These are phyloP conservation scores for Montipora cactus DNA, from an alignment of 64 coral and sea anemone genomes.

Conservation along the genomic window DNA sequence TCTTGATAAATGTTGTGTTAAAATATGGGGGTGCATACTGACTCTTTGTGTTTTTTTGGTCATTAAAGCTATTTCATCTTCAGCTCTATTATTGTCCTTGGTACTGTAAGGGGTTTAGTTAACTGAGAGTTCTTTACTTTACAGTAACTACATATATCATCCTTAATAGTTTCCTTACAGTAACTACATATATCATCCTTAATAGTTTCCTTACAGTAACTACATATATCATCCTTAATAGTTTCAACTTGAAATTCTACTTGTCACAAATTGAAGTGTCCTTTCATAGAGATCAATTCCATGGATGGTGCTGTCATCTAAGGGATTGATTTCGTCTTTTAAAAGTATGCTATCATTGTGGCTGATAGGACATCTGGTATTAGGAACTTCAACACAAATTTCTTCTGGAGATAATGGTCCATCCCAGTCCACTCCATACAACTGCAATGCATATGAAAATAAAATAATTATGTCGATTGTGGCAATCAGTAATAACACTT, in stretches of 20 bases:
- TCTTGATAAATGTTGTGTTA: slow-evolving; percentile 11
- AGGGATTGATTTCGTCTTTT: slow-evolving; percentile 37
- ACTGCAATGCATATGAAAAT: slow-evolving; percentile 13
- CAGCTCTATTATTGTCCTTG: neutral
- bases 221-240: neutral
- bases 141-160: neutral
- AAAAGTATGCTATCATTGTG: slow-evolving; percentile 8
- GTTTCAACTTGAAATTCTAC: slow-evolving; percentile 20
- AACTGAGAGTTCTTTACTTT: slow-evolving; percentile 3
- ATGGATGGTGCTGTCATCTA: slow-evolving; percentile 41
- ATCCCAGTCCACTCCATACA: slow-evolving; percentile 61
- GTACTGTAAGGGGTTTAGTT: slow-evolving; percentile 9
- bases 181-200: too few relatives aligned
- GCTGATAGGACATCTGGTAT: slow-evolving; percentile 19
- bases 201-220: too few relatives aligned
- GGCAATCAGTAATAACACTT: slow-evolving; percentile 1
- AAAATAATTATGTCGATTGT: slow-evolving; percentile 1
- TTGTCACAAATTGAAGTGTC: slow-evolving; percentile 38
- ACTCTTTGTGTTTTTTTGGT: neutral
- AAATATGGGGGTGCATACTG: slow-evolving; percentile 12
- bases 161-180: neutral
- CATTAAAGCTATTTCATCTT: slow-evolving; percentile 10
- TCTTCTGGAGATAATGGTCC: slow-evolving; percentile 30
- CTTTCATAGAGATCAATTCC: slow-evolving; percentile 57
- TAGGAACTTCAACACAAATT: slow-evolving; percentile 34